Evolutionary conservation across 2,797 vertebrate genomes (phyloP).

Genomic region (Galaxias olidus): DNA sequence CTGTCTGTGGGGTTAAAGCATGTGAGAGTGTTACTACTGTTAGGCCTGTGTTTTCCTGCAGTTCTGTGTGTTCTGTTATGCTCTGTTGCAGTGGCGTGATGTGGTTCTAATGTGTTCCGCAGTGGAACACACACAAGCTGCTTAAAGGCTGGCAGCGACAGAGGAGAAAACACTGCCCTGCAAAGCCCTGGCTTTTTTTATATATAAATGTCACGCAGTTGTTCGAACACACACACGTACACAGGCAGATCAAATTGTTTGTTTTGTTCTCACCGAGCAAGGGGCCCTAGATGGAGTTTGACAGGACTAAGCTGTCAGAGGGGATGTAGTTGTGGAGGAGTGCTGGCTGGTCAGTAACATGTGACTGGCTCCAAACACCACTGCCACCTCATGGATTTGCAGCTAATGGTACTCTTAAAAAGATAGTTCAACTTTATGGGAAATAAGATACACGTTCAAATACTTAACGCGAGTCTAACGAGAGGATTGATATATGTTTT

Average conservation of each 20-base stretch:
- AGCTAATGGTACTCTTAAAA: no score
- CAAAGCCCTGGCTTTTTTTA: slow-evolving; percentile 1
- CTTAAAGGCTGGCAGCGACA: neutral
- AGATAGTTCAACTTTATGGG: no score
- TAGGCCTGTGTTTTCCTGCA: neutral
- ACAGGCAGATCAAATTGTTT: neutral
- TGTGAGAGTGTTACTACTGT: no score
- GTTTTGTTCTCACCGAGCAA: slow-evolving; percentile 4
- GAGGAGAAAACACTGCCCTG: slow-evolving; percentile 1
- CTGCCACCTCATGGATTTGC: slow-evolving; percentile 12
- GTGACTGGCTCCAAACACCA: slow-evolving; percentile 5
- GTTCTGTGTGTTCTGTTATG: neutral
- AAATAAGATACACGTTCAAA: no score
- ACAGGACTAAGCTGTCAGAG: neutral
- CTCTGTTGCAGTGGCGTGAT: no score
- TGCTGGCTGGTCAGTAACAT: neutral
- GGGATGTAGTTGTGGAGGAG: neutral
- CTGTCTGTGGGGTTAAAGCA: no score
- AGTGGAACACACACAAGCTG: neutral
- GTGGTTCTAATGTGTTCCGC: slow-evolving; percentile 2
- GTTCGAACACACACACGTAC: neutral
- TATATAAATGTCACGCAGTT: neutral
- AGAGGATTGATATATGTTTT: no score
- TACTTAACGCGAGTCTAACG: no score
- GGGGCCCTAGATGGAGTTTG: neutral